phyloP scores from a whole-genome alignment of 2,113 vertebrate species.

The Capricornis sumatraensis region DNA sequence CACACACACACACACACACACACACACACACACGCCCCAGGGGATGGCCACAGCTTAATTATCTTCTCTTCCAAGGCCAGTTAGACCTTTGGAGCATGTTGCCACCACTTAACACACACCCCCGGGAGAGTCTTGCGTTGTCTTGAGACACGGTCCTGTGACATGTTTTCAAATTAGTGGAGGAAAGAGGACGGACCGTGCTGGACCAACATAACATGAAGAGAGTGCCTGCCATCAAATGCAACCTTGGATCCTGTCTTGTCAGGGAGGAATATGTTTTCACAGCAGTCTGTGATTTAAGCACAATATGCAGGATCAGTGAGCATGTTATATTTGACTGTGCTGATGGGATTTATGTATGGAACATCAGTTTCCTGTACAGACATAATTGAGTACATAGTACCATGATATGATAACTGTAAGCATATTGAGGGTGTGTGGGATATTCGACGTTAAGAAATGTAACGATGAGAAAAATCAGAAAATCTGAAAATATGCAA shows the following conservation, averaged over 20 bases:
- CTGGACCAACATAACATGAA: neutral
- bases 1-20: too few relatives aligned
- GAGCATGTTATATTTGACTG: neutral
- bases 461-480: neutral
- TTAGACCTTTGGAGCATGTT: neutral
- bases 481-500: neutral
- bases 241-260: neutral
- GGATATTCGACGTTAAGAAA: slow-evolving; percentile 20
- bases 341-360: neutral
- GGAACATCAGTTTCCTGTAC: neutral
- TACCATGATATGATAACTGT: neutral
- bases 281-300: neutral
- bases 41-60: neutral
- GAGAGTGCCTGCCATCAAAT: neutral
- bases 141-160: neutral
- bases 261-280: neutral
- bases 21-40: too few relatives aligned
- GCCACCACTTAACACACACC: neutral
- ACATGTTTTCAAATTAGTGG: neutral
- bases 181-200: neutral
- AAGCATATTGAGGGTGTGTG: neutral
- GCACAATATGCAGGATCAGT: neutral
- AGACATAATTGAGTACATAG: neutral
- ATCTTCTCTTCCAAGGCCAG: neutral
- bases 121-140: neutral